Percentiles rank a stretch among this genome's conserved stretches.
phyloP scores from a whole-genome alignment of 2,888 invertebrate species.

The Lasioglossum marginatum region DNA sequence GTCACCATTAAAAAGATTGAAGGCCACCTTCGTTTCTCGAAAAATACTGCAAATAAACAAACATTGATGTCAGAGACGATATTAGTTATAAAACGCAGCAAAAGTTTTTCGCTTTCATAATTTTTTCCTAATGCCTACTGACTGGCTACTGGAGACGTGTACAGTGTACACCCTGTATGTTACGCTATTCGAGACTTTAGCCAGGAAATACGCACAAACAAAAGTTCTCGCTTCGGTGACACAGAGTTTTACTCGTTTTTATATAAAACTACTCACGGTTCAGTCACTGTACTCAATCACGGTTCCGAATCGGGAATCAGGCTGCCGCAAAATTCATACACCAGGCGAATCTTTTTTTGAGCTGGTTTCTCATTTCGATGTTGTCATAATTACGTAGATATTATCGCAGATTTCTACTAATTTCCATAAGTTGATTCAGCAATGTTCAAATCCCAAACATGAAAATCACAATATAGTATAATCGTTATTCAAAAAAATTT shows the following conservation, averaged over 20 bases:
- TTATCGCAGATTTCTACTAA: not conserved
- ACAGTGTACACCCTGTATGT: not conserved
- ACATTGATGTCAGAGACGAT: too few relatives aligned
- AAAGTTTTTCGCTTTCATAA: too few relatives aligned
- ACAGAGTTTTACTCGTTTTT: conserved; percentile 11
- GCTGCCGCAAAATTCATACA: not conserved
- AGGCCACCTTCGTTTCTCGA: too few relatives aligned
- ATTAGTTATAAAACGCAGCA: too few relatives aligned
- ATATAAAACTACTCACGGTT: conserved; percentile 26
- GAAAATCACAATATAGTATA: not conserved
- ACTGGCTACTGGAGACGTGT: not conserved
- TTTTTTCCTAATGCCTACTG: too few relatives aligned
- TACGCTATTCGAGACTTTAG: conserved; percentile 22
- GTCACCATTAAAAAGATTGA: too few relatives aligned
- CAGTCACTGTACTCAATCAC: conserved; percentile 43
- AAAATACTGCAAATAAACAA: too few relatives aligned
- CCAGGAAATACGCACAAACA: conserved; percentile 14
- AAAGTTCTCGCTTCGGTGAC: conserved; percentile 12
- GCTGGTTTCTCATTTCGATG: not conserved
- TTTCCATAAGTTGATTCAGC: not conserved
- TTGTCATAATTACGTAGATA: not conserved
- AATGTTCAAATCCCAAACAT: not conserved
- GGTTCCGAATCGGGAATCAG: not conserved
- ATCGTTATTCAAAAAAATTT: not conserved
- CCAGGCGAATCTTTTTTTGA: not conserved